Percentiles rank a stretch among this genome's conserved stretches.
These are phyloP conservation scores for Ceriagrion tenellum DNA, from an alignment of 2,888 invertebrate species.

Conservation along the genomic window DNA sequence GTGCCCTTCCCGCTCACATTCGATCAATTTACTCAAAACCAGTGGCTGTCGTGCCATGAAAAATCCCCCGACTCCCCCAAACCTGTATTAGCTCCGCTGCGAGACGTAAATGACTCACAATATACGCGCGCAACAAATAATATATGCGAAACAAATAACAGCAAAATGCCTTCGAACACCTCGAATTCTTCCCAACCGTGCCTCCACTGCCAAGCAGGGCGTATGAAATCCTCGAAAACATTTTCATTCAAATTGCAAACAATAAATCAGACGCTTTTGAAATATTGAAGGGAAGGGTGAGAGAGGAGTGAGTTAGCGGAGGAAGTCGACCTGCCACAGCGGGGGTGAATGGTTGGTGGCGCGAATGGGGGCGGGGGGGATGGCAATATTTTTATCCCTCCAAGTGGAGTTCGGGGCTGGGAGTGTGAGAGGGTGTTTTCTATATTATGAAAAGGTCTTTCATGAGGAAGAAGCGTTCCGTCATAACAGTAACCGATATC, in stretches of 20 bases:
- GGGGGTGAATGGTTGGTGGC: neutral
- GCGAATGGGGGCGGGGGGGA: neutral
- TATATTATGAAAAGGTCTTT: slow-evolving; percentile 67
- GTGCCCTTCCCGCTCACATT: neutral
- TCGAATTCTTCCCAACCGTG: neutral
- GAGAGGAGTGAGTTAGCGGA: neutral
- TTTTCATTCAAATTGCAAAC: slow-evolving; percentile 66
- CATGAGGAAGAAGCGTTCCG: slow-evolving; percentile 66
- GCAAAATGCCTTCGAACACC: slow-evolving; percentile 24
- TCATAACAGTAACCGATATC: slow-evolving; percentile 66
- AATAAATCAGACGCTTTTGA: slow-evolving; percentile 61
- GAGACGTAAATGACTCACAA: slow-evolving; percentile 42
- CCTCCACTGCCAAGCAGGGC: neutral
- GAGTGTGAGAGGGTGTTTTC: slow-evolving; percentile 48
- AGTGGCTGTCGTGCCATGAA: neutral
- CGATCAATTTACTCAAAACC: slow-evolving; percentile 6
- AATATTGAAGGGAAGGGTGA: slow-evolving; percentile 39
- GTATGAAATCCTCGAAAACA: slow-evolving; percentile 1
- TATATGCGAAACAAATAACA: slow-evolving; percentile 43
- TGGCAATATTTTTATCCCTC: neutral
- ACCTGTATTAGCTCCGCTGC: slow-evolving; percentile 40
- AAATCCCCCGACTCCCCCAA: neutral
- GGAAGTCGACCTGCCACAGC: neutral
- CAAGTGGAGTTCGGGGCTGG: neutral
- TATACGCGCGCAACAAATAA: slow-evolving; percentile 46